Evolutionary conservation across 2,888 invertebrate species (phyloP), one percentile per base, ranked within the genome.

Genomic region (Homarus gammarus): DNA sequence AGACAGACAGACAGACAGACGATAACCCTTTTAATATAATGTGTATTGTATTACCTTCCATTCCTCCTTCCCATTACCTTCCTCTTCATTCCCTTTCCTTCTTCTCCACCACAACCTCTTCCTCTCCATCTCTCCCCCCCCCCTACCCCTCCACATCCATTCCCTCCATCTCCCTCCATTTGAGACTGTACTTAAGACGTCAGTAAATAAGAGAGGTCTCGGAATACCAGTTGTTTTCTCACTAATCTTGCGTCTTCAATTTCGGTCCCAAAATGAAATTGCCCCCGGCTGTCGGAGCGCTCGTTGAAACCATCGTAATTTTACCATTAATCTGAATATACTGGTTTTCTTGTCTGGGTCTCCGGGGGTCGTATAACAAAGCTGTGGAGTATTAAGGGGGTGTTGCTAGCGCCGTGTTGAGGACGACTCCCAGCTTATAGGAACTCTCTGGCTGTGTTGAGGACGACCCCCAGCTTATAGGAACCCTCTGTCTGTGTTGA

Each of bases 271-370:
- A 85, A 85, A 85, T 85, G 85, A 85, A 85, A 85, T 85, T 85
- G 85, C 85, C 85, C 22, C 68, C 22, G 64, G 77, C 77, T 73
- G 85, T 77, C 83, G 49, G 83, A 77, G 61, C 40, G 61, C 77
- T 85, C 77, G 85, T 78, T 61, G 61, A 40, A 77, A n/a, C 77
- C 85, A 64, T 85, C 85, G 85, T 85, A 85, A 85, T 85, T 85
- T 85, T 85, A 85, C 85, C 85, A 85, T 85, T 85, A 85, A 85
- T 77, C 85, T 77, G 85, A 85, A 85, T 85, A 85, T 85, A 85
- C 77, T 56, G 77, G 73, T 73, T 85, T 85, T 85, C 85, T 85
- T 85, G 85, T 33, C 68, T 22, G 44, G 82, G 82, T 38, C 64
- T 82, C 68, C 56, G 31, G 51, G 49, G 51, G 78, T 51, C 78